Evolutionary conservation across 2,888 invertebrate species (phyloP).

Genomic region (Tridacna crocea): DNA sequence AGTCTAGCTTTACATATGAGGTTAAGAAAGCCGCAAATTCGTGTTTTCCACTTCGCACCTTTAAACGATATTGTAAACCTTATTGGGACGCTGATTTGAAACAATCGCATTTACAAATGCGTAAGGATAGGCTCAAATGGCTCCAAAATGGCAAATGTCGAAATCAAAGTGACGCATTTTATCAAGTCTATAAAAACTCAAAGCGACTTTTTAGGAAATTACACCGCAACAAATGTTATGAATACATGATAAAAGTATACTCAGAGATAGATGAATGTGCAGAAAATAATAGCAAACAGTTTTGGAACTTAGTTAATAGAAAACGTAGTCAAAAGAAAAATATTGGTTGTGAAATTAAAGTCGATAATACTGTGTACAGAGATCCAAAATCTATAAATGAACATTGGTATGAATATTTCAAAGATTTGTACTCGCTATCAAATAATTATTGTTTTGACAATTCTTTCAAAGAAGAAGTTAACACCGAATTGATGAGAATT

Average conservation of each 20-base stretch:
- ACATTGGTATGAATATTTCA: conserved; percentile 2
- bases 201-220: conserved; percentile 10
- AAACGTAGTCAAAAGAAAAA: not conserved
- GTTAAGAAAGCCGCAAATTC: not conserved
- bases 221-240: not conserved
- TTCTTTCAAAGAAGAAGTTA: not conserved
- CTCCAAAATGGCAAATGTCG: not conserved
- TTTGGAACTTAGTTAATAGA: conserved; percentile 8
- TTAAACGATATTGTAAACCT: conserved; percentile 4
- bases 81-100: conserved; percentile 21
- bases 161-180: not conserved
- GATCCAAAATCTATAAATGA: conserved; percentile 5
- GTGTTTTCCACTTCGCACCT: not conserved
- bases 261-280: conserved; percentile 10
- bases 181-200: not conserved
- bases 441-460: not conserved
- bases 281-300: not conserved
- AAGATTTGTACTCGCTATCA: not conserved
- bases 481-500: too few species aligned
- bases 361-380: not conserved
- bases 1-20: not conserved
- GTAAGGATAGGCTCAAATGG: not conserved
- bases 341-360: not conserved
- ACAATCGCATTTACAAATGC: not conserved
- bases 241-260: not conserved